Conservation (phyloP, 1,140 invertebrate genomes). For the Dryas iulia region DNA sequence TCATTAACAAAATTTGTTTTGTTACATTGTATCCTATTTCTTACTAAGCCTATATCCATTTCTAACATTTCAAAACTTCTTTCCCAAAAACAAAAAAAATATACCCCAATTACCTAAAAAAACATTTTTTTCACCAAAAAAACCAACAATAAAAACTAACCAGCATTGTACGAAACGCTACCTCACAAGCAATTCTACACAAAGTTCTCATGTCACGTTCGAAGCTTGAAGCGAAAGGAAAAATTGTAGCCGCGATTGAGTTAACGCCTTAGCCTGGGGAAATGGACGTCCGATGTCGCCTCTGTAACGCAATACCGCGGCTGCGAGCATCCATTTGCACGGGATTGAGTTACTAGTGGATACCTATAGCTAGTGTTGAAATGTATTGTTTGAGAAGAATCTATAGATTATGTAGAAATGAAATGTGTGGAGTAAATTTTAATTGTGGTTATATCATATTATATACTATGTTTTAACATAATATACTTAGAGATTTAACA, state of each 20-base stretch:
- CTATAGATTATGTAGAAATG: background rate
- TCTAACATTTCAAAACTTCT: background rate
- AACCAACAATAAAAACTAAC: background rate
- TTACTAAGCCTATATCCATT: too few relatives aligned
- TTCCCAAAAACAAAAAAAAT: background rate
- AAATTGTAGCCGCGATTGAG: conserved; percentile 45
- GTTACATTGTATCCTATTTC: too few relatives aligned
- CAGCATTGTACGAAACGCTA: background rate
- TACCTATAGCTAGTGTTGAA: background rate
- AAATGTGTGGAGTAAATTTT: too few relatives aligned
- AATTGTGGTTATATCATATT: too few relatives aligned
- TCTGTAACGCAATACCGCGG: conserved; percentile 41
- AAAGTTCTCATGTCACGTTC: conserved; percentile 16
- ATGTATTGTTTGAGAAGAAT: background rate
- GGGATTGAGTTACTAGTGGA: conserved; percentile 37
- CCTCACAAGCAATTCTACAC: background rate
- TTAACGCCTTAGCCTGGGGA: conserved; percentile 38
- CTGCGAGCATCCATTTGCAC: conserved; percentile 40
- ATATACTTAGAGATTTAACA: too few relatives aligned
- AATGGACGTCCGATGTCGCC: conserved; percentile 44
- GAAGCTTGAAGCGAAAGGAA: conserved; percentile 28
- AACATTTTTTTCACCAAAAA: too few relatives aligned
- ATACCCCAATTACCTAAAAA: background rate
- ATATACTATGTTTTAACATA: too few relatives aligned
- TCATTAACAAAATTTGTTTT: too few relatives aligned